These are phyloP conservation scores for Danaus chrysippus DNA, from an alignment of 2,888 invertebrate species.

Conservation along the genomic window DNA sequence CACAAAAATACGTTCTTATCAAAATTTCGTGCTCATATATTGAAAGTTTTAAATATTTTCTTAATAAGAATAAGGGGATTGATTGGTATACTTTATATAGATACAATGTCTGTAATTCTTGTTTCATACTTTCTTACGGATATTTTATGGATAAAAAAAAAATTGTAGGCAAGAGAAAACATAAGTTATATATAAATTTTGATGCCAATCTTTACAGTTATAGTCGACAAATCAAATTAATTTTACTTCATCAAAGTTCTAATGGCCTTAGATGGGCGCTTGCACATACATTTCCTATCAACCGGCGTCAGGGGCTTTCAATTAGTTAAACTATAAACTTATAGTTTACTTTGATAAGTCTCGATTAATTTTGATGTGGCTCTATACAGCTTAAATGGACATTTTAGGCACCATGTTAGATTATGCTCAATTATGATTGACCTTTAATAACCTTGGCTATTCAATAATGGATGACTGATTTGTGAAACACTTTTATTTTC, in stretches of 20 bases:
- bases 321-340: not conserved
- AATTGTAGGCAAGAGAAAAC: too few species aligned
- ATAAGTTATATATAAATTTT: too few species aligned
- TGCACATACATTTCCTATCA: constrained; percentile 2
- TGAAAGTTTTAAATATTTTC: too few species aligned
- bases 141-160: too few species aligned
- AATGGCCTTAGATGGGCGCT: not conserved
- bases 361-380: not conserved
- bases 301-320: not conserved
- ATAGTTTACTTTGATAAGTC: not conserved
- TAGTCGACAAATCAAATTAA: not conserved
- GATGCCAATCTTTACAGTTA: not conserved
- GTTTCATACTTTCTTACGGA: too few species aligned
- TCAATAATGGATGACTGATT: not conserved
- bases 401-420: not conserved
- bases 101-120: too few species aligned
- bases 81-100: too few species aligned
- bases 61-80: too few species aligned
- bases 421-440: not conserved
- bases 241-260: not conserved
- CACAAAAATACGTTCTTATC: too few species aligned
- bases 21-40: too few species aligned
- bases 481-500: too few species aligned
- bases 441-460: not conserved
- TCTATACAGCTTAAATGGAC: not conserved